Conservation (phyloP, 2,888 invertebrate species). For the Gastracanthus pulcherrimus region DNA sequence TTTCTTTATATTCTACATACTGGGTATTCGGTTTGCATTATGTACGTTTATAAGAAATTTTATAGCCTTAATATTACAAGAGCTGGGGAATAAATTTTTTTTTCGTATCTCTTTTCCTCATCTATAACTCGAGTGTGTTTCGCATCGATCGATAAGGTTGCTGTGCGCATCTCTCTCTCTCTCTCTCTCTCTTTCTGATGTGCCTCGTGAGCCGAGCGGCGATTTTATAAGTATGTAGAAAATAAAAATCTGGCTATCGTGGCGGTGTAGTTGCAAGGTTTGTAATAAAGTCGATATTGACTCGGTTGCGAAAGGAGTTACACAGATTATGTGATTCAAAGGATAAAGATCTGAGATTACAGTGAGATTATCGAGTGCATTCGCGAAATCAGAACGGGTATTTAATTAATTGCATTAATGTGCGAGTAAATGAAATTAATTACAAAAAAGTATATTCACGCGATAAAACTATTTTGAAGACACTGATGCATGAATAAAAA, state of each 20-base stretch:
- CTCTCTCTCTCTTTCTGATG: too few relatives aligned
- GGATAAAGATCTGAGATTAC: conserved; percentile 59
- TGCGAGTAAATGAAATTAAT: not conserved
- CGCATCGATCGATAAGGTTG: conserved; percentile 28
- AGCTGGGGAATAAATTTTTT: not conserved
- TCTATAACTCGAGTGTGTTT: not conserved
- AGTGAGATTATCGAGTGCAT: conserved; percentile 23
- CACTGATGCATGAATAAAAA: too few relatives aligned
- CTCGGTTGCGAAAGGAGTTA: conserved; percentile 55
- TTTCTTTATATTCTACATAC: too few relatives aligned
- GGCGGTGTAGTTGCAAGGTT: conserved; percentile 13
- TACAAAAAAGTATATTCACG: not conserved
- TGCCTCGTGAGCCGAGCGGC: not conserved
- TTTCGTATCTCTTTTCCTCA: not conserved
- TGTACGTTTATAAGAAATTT: not conserved
- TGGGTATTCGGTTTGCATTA: not conserved
- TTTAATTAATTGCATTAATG: not conserved
- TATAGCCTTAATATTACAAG: conserved; percentile 3
- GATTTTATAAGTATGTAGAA: not conserved
- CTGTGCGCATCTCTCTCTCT: not conserved
- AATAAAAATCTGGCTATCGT: conserved; percentile 55
- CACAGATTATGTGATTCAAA: conserved; percentile 59
- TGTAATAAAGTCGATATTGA: conserved; percentile 53
- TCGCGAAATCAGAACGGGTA: conserved; percentile 45
- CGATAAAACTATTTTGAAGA: too few relatives aligned